phyloP scores from a whole-genome alignment of 1,140 invertebrate species.

The Muscidifurax raptorellus region DNA sequence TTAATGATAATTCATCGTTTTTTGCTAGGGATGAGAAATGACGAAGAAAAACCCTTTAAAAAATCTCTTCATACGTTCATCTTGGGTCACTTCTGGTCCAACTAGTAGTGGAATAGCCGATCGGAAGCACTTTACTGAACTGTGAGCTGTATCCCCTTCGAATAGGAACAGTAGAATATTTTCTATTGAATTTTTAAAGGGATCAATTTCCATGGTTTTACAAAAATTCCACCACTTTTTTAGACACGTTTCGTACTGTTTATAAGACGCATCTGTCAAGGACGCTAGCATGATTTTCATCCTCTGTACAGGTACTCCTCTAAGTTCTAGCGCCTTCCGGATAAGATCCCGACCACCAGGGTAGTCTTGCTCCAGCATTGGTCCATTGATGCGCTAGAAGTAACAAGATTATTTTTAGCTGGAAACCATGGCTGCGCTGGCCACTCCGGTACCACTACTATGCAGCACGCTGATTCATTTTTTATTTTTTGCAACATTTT shows the following conservation, averaged over 20 bases:
- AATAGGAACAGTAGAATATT: slow-evolving; percentile 6
- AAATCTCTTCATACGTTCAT: slow-evolving; percentile 46
- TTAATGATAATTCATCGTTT: no score
- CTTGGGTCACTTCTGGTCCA: slow-evolving; percentile 24
- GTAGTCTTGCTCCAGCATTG: slow-evolving; percentile 23
- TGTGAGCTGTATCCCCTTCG: not conserved
- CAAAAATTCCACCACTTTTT: slow-evolving; percentile 52
- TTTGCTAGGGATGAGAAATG: no score
- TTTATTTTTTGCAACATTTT: slow-evolving; percentile 52
- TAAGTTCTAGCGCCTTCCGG: not conserved
- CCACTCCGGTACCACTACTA: slow-evolving; percentile 22
- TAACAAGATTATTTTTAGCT: slow-evolving; percentile 16
- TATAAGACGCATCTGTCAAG: slow-evolving; percentile 6
- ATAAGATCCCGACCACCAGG: slow-evolving; percentile 46
- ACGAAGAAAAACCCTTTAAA: slow-evolving; percentile 51
- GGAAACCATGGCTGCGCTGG: slow-evolving; percentile 36
- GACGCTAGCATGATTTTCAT: slow-evolving; percentile 19
- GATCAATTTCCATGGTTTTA: not conserved
- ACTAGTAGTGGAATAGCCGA: slow-evolving; percentile 49
- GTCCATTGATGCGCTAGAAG: not conserved
- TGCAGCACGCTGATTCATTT: slow-evolving; percentile 36
- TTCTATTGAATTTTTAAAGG: not conserved
- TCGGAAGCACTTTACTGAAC: slow-evolving; percentile 38
- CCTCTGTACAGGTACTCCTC: not conserved
- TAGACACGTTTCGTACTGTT: slow-evolving; percentile 10